Base-by-base conservation (phyloP, 1,140 invertebrate genomes). In the Tetramorium alpestre region DNA sequence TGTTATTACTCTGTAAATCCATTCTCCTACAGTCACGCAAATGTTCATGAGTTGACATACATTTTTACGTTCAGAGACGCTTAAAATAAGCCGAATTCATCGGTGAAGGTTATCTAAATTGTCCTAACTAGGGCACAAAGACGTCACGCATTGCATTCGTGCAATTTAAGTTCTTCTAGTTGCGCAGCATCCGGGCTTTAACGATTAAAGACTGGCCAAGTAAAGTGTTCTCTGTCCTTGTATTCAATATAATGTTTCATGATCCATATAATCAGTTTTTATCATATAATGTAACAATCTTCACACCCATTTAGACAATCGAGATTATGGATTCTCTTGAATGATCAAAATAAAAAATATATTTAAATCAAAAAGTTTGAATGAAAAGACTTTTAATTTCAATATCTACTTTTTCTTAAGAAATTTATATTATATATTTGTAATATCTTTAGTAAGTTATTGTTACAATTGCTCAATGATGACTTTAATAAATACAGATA, bases 101-200 rank as follows among this genome's bases (percentile, higher is more conserved):
- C 76, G 25, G 13, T n/a, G 56, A 64, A 56, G 33, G 58, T 65
- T n/a, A 22, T 86, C 69, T 87, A 89, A 91, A 92, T 92, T 92
- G 75, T 89, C 76, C 64, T 92, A 91, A 91, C 88, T 92, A 54
- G 80, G 58, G 28, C 85, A 92, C 89, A 92, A 92, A 92, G 91
- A 90, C 87, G 76, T 90, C 89, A 90, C 76, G 82, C 65, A 72
- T 87, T 88, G 60, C 85, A 73, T 58, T 70, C 33, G 84, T 69
- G 18, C 58, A 51, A 65, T 22, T 85, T 65, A 70, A 85, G 44
- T 78, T 89, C 64, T 13, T 22, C 67, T 81, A 90, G 85, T 44
- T 76, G 44, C 18, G 25, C 69, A 28, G 60, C 54, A 84, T 91
- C 88, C 89, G 89, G 85, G 47, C n/a, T 47, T 70, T 70, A 70